Evolutionary conservation across 2,888 invertebrate species (phyloP).

Genomic region (Drosophila diplacantha): DNA sequence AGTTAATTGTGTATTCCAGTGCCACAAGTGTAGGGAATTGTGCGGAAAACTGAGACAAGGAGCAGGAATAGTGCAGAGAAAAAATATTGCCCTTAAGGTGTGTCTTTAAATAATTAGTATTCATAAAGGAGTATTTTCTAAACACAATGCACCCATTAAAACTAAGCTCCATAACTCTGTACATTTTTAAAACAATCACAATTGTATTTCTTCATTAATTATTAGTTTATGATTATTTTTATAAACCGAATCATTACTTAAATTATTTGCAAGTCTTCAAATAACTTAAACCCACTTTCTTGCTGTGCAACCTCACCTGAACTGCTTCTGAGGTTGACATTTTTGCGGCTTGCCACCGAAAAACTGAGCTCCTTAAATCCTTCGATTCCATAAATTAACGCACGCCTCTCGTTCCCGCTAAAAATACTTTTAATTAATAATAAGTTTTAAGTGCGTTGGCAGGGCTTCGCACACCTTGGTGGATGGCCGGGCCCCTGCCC

Average conservation of each 20-base stretch:
- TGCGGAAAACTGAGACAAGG: conserved; percentile 32
- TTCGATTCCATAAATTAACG: conserved; percentile 45
- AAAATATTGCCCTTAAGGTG: background rate
- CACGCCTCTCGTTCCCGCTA: conserved; percentile 12
- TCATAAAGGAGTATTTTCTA: background rate
- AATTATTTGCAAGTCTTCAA: background rate
- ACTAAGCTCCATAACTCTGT: background rate
- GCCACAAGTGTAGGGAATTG: conserved; percentile 44
- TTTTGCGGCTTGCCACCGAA: conserved; percentile 7
- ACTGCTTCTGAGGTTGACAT: conserved; percentile 3
- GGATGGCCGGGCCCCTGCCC: background rate
- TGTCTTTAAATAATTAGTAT: background rate
- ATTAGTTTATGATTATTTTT: background rate
- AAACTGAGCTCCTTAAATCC: conserved; percentile 31
- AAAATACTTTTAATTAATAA: conserved; percentile 65
- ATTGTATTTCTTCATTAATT: background rate
- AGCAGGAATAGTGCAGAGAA: conserved; percentile 8
- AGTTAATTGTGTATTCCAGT: conserved; percentile 59
- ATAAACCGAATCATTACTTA: background rate
- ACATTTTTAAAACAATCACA: fast-evolving
- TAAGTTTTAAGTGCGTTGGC: conserved; percentile 59
- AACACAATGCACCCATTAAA: background rate
- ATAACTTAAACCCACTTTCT: background rate
- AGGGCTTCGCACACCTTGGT: conserved; percentile 18
- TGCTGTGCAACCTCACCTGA: conserved; percentile 8